Evolutionary conservation across 2,888 invertebrate genomes (phyloP), one percentile per base, ranked within the genome.

Genomic region (Laothoe populi): DNA sequence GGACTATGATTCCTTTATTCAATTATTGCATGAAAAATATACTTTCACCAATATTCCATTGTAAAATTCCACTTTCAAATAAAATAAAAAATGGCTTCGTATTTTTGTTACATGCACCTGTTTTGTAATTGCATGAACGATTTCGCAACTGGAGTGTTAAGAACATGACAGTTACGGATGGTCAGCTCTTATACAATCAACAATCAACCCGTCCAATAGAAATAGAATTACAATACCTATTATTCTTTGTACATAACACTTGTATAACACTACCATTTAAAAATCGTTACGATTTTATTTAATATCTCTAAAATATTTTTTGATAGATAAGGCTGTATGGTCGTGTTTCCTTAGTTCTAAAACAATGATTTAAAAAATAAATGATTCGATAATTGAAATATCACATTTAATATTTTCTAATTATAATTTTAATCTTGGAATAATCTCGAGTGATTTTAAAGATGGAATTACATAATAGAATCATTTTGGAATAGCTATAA

Each of bases 101-200:
- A 31, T 49, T 49, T 8, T 49, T 31, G 26, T 31, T 11, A 23
- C 23, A 26, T 26, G 26, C 49, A 16, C 5, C n/a, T 26, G 49
- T 26, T 49, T 49, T 26, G 13, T 26, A 13, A 26, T 26, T 19
- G 16, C 49, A n/a, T n/a, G 49, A 26, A 49, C 31, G 49, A 31
- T 49, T 49, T 49, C 49, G 16, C 49, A 26, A 49, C 26, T 31
- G 31, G 31, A 16, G 26, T 31, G 31, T 31, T 31, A 49, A 49
- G 31, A 49, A 49, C 26, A 31, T 49, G 49, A 16, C 49, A 16
- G 31, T 26, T 49, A 49, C 49, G 49, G 49, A 49, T 49, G 49
- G 31, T 16, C 49, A n/a, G 10, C 8, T 3, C 31, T 49, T 31
- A 31, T 19, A 31, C 31, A 31, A 31, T 31, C 49, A 16, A 31